A percentile compares a stretch with the other conserved stretches of the same genome.
phyloP scores from a whole-genome alignment of 2,797 vertebrate genomes.

The Pseudocheirus occidentalis region DNA sequence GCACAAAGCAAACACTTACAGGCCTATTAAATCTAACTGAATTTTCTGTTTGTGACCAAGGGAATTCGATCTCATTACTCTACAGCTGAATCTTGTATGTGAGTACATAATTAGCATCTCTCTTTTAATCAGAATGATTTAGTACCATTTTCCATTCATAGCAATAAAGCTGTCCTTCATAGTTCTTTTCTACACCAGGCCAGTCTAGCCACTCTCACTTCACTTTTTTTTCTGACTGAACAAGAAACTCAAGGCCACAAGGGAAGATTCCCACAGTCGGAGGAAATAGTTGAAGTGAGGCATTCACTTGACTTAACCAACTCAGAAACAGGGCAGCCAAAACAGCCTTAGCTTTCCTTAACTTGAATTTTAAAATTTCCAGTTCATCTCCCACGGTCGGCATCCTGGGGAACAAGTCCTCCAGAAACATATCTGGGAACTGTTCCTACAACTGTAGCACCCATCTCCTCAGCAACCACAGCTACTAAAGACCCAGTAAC shows the following conservation, averaged over 20 bases:
- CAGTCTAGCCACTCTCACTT: not conserved
- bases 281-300: not conserved
- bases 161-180: not conserved
- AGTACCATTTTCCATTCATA: not conserved
- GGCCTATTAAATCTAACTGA: not conserved
- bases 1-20: constrained; percentile 15
- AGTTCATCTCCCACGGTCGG: not conserved
- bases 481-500: not conserved
- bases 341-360: not conserved
- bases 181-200: not conserved
- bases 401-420: not conserved
- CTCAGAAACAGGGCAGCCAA: not conserved
- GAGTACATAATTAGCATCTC: not conserved
- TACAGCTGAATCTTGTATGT: not conserved
- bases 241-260: not conserved
- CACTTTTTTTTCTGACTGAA: not conserved
- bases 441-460: not conserved
- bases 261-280: not conserved
- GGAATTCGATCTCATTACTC: no score
- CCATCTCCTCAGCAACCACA: no score
- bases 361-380: not conserved
- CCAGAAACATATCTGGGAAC: not conserved
- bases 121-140: not conserved
- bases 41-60: constrained; percentile 7
- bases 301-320: not conserved